Evolutionary conservation across 2,888 invertebrate species (phyloP).

Genomic region (Eupithecia vulgata): DNA sequence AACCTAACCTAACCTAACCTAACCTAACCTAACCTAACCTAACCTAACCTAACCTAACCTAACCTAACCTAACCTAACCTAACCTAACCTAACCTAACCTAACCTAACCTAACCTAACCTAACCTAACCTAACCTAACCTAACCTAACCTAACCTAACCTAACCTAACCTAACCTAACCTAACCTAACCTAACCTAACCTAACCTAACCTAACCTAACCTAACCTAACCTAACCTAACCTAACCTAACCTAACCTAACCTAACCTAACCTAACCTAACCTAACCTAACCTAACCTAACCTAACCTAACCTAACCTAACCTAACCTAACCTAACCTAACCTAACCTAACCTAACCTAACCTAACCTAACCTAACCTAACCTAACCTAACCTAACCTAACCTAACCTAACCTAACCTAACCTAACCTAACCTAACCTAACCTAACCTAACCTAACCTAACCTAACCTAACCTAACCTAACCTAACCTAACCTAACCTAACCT

Average conservation of each 20-base stretch:
- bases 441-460: conserved; percentile 28
- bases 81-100: conserved; percentile 23
- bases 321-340: conserved; percentile 23
- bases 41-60: conserved; percentile 24
- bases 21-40: conserved; percentile 26
- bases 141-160: conserved; percentile 26
- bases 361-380: conserved; percentile 25
- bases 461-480: conserved; percentile 28
- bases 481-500: conserved; percentile 28
- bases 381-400: conserved; percentile 26
- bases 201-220: conserved; percentile 21
- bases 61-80: conserved; percentile 18
- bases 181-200: conserved; percentile 26
- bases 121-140: conserved; percentile 26
- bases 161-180: conserved; percentile 26
- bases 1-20: conserved; percentile 26
- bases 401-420: conserved; percentile 26
- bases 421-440: conserved; percentile 27
- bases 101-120: conserved; percentile 26
- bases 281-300: conserved; percentile 26
- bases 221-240: conserved; percentile 18
- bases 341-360: conserved; percentile 25
- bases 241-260: conserved; percentile 24
- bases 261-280: conserved; percentile 26
- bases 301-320: conserved; percentile 24